Evolutionary conservation across 2,113 vertebrate genomes (phyloP).

Genomic region (Budorcas taxicolor): DNA sequence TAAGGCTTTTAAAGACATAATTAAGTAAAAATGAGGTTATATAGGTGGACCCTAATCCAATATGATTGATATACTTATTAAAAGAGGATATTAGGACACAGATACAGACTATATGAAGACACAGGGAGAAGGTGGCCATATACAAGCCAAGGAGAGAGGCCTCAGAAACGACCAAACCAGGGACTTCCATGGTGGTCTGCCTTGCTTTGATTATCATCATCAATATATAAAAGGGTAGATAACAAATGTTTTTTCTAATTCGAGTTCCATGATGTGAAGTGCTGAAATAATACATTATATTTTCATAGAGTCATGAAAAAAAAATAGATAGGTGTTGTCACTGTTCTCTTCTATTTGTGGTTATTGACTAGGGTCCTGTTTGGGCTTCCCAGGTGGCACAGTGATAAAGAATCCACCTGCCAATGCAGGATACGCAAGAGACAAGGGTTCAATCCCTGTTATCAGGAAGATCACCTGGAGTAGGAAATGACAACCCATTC

Average conservation of each 20-base stretch:
- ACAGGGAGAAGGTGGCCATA: neutral
- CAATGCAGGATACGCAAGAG: neutral
- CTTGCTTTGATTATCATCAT: neutral
- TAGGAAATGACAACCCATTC: neutral
- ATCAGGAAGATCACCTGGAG: neutral
- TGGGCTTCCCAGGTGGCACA: neutral
- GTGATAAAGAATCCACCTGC: neutral
- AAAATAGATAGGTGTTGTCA: neutral
- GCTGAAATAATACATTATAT: conserved; percentile 31
- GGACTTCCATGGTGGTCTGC: neutral
- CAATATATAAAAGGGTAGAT: neutral
- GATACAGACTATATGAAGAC: neutral
- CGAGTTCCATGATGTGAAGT: neutral
- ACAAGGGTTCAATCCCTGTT: neutral
- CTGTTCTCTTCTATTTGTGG: neutral
- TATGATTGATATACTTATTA: neutral
- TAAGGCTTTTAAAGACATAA: neutral
- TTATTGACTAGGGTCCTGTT: neutral
- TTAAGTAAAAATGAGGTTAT: neutral
- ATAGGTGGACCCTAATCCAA: neutral
- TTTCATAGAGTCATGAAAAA: neutral
- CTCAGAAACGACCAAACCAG: neutral
- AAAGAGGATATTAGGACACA: neutral
- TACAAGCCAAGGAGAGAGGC: neutral
- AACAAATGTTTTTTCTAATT: conserved; percentile 7